Conservation (phyloP, 2,888 invertebrate species). For the Phaonia tiefii region DNA sequence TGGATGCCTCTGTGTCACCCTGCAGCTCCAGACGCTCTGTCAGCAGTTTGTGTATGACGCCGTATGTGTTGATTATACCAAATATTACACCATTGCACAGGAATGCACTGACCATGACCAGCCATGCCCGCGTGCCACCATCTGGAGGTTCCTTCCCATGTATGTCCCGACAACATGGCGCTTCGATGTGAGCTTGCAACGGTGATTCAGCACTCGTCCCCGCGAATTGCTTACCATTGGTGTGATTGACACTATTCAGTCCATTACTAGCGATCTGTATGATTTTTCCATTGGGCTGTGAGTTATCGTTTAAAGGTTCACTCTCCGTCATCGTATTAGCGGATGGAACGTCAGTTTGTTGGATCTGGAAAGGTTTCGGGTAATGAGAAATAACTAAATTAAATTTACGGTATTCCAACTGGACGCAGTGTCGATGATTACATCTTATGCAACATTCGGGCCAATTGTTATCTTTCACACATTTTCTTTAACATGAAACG, state of each 20-base stretch:
- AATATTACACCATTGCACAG: slow-evolving; percentile 94
- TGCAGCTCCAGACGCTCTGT: slow-evolving; percentile 84
- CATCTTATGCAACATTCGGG: too few species aligned
- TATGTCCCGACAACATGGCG: slow-evolving; percentile 76
- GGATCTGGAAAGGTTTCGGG: background rate
- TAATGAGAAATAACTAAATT: too few species aligned
- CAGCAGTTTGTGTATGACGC: slow-evolving; percentile 88
- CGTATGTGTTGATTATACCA: slow-evolving; percentile 94
- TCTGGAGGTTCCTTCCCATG: slow-evolving; percentile 85
- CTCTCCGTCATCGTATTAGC: slow-evolving; percentile 73
- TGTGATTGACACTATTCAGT: slow-evolving; percentile 61
- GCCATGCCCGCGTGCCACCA: slow-evolving; percentile 87
- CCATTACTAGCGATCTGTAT: slow-evolving; percentile 66
- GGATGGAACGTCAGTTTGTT: background rate
- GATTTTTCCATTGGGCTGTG: slow-evolving; percentile 72
- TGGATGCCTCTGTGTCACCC: slow-evolving; percentile 86
- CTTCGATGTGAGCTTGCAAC: slow-evolving; percentile 72
- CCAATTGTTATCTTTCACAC: too few species aligned
- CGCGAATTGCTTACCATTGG: slow-evolving; percentile 57
- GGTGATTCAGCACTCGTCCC: slow-evolving; percentile 45
- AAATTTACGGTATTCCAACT: too few species aligned
- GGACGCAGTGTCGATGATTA: too few species aligned
- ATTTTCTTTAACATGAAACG: background rate
- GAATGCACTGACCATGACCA: slow-evolving; percentile 91
- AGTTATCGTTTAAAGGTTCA: slow-evolving; percentile 74